A percentile compares a stretch with the other conserved stretches of the same genome.
phyloP scores from a whole-genome alignment of 2,113 vertebrate species.

The Mirounga angustirostris region DNA sequence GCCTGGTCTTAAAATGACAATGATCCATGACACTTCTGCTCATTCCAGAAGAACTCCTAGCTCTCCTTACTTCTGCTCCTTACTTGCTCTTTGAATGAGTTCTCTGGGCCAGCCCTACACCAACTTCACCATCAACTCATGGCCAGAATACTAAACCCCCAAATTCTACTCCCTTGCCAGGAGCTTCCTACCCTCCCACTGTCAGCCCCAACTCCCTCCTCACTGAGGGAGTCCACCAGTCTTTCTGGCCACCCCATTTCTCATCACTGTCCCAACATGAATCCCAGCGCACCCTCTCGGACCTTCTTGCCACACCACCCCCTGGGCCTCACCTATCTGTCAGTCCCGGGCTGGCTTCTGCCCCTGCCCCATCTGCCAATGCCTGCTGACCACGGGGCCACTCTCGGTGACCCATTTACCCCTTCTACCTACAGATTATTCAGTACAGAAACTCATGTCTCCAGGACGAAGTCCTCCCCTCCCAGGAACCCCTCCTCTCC shows the following conservation, averaged over 20 bases:
- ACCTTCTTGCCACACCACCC: background rate
- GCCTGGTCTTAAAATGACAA: constrained; percentile 3
- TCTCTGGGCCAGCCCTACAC: background rate
- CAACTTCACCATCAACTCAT: background rate
- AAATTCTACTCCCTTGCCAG: background rate
- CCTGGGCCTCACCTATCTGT: background rate
- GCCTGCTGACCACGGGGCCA: background rate
- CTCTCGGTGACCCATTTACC: background rate
- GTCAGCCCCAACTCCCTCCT: background rate
- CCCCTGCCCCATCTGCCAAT: background rate
- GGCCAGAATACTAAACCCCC: background rate
- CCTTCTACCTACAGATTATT: background rate
- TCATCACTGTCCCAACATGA: background rate
- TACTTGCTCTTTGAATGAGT: background rate
- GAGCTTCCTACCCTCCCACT: background rate
- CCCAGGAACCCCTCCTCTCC: background rate
- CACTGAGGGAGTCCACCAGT: too few relatives aligned
- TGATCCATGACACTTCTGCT: background rate
- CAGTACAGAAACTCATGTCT: background rate
- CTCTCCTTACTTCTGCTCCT: background rate
- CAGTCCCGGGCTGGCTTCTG: background rate
- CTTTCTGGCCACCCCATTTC: background rate
- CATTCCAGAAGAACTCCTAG: background rate
- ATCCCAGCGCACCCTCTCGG: background rate
- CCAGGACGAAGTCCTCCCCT: background rate